phyloP scores from a whole-genome alignment of 1,140 invertebrate genomes.

The Bombus soroeensis region DNA sequence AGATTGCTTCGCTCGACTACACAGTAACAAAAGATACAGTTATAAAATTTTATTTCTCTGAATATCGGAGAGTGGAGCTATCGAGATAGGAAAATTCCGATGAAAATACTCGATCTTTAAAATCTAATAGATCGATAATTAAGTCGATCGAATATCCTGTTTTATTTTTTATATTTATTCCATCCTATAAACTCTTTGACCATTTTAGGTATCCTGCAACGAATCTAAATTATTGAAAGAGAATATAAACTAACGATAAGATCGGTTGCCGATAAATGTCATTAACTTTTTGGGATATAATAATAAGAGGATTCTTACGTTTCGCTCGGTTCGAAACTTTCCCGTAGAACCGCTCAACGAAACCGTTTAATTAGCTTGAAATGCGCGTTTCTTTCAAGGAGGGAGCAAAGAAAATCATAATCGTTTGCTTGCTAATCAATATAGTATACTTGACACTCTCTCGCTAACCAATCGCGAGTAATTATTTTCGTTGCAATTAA shows the following conservation, averaged over 20 bases:
- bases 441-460: conserved; percentile 18
- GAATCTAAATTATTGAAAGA: neutral
- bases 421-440: neutral
- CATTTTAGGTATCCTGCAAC: neutral
- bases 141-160: neutral
- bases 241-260: too few relatives aligned
- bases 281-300: neutral
- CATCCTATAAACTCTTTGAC: neutral
- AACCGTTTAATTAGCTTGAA: neutral
- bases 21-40: neutral
- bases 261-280: neutral
- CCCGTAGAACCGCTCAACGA: neutral
- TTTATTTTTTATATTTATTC: neutral
- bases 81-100: neutral
- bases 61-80: neutral
- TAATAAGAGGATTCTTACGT: too few relatives aligned
- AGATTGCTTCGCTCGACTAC: neutral
- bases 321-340: neutral
- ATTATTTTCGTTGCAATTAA: conserved; percentile 57
- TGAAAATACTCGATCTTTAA: too few relatives aligned
- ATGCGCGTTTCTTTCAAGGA: neutral
- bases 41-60: neutral
- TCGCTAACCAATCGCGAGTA: neutral
- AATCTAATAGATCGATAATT: neutral
- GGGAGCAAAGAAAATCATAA: neutral